Percentiles rank a stretch among this genome's conserved stretches.
phyloP scores from a whole-genome alignment of 92 coral and sea anemone species.

The Parazoanthus swiftii region DNA sequence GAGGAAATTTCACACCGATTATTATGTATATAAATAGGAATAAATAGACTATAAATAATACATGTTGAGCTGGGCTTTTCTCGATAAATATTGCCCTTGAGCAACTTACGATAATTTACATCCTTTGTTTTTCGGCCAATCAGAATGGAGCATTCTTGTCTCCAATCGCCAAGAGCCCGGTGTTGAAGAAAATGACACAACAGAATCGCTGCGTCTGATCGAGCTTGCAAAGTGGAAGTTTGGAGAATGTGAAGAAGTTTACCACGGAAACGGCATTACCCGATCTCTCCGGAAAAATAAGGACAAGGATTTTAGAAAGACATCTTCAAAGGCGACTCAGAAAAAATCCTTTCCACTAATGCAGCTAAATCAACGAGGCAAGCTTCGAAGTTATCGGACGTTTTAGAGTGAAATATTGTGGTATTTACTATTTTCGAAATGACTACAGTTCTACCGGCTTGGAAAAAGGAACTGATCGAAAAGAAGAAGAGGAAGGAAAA shows the following conservation, averaged over 20 bases:
- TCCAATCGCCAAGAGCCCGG: conserved; percentile 28
- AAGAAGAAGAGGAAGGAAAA: conserved; percentile 75
- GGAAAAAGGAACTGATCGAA: conserved; percentile 84
- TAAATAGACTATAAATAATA: too few species aligned
- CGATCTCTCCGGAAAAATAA: neutral
- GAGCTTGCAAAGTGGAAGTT: neutral
- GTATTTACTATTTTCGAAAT: conserved; percentile 29
- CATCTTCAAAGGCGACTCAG: neutral
- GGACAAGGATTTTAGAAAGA: neutral
- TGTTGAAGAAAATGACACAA: conserved; percentile 20
- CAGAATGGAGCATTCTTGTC: neutral
- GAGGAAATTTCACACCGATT: neutral
- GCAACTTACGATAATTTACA: neutral
- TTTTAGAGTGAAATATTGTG: neutral
- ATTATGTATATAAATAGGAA: too few species aligned
- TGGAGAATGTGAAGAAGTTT: neutral
- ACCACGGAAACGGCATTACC: neutral
- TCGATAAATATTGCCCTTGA: neutral
- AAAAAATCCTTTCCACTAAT: neutral
- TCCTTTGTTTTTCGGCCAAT: conserved; percentile 33
- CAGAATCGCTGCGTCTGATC: neutral
- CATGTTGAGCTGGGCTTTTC: neutral
- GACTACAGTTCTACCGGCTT: conserved; percentile 84
- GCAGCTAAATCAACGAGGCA: neutral
- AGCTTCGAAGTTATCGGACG: conserved; percentile 7